phyloP scores from a whole-genome alignment of 2,888 invertebrate species.

The Dyspetes luteomarginatus region DNA sequence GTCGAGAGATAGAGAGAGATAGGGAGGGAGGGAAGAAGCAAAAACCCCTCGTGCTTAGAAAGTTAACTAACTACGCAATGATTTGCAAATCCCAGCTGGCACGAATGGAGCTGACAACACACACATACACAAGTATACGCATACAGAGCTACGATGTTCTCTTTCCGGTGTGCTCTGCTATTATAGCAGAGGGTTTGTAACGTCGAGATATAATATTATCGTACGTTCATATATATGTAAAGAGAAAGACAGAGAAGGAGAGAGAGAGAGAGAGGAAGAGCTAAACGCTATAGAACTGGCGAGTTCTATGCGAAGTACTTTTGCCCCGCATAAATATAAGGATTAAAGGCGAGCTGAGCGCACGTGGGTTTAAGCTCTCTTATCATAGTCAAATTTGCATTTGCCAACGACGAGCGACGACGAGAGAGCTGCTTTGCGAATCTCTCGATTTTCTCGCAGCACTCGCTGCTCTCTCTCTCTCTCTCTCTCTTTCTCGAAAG shows the following conservation, averaged over 20 bases:
- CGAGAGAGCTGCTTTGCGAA: slow-evolving; percentile 32
- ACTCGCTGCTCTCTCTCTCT: not conserved
- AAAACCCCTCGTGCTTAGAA: slow-evolving; percentile 28
- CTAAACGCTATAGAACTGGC: slow-evolving; percentile 33
- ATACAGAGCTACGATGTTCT: slow-evolving; percentile 22
- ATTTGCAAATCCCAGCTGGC: slow-evolving; percentile 50
- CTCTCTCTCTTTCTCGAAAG: not conserved
- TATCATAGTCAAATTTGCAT: slow-evolving; percentile 65
- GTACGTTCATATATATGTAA: slow-evolving; percentile 28
- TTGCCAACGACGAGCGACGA: slow-evolving; percentile 47
- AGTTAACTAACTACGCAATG: slow-evolving; percentile 49
- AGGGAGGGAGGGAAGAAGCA: slow-evolving; percentile 2
- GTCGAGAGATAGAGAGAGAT: not conserved
- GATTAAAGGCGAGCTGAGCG: slow-evolving; percentile 60
- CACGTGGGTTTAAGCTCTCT: slow-evolving; percentile 62
- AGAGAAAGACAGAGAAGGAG: not conserved
- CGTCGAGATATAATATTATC: slow-evolving; percentile 56
- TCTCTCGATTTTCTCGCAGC: slow-evolving; percentile 26
- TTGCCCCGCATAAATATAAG: slow-evolving; percentile 61
- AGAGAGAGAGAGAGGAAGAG: slow-evolving; percentile 4
- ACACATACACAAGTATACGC: slow-evolving; percentile 7
- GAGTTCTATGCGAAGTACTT: slow-evolving; percentile 50
- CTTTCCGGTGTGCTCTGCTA: slow-evolving; percentile 53
- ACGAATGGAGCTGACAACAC: slow-evolving; percentile 32
- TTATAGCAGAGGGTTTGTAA: slow-evolving; percentile 47